phyloP scores from a whole-genome alignment of 53 echinoderm and acorn worm species.

The Hippasteria phrygiana region DNA sequence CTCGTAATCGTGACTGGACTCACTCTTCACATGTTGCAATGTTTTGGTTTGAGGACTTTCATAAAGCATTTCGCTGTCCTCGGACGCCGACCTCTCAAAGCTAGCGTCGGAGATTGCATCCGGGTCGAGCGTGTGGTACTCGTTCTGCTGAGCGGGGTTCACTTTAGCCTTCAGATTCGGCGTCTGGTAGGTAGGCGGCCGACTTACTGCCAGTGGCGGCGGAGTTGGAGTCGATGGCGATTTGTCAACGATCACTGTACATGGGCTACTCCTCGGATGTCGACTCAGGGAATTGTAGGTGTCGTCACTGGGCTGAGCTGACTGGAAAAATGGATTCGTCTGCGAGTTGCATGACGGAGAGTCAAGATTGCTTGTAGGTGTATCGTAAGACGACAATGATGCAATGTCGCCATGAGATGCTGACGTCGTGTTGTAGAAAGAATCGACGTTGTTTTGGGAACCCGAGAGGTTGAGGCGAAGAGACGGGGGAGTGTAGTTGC shows the following conservation, averaged over 20 bases:
- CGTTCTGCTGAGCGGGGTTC: background rate
- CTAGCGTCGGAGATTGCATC: constrained; percentile 43
- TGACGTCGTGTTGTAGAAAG: constrained; percentile 23
- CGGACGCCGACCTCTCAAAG: constrained; percentile 35
- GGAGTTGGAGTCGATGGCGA: background rate
- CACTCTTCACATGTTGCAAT: background rate
- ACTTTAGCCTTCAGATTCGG: background rate
- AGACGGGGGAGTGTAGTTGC: constrained; percentile 37
- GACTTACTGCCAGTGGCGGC: background rate
- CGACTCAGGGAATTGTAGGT: constrained; percentile 23
- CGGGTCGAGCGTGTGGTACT: constrained; percentile 47
- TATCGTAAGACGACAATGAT: constrained; percentile 35
- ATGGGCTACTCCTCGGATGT: background rate
- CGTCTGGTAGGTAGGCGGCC: background rate
- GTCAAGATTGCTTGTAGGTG: background rate
- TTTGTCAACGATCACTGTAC: background rate
- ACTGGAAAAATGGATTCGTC: constrained; percentile 38
- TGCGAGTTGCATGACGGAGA: constrained; percentile 13
- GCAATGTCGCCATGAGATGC: background rate
- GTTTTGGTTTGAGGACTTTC: constrained; percentile 5
- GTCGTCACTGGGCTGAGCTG: background rate
- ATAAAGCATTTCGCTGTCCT: background rate
- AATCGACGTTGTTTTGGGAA: constrained; percentile 24
- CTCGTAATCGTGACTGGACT: constrained; percentile 46
- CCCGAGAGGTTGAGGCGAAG: constrained; percentile 10